Evolutionary conservation across 2,797 vertebrate species (phyloP), one percentile per base, ranked within the genome.

Genomic region (Cyclopterus lumpus): DNA sequence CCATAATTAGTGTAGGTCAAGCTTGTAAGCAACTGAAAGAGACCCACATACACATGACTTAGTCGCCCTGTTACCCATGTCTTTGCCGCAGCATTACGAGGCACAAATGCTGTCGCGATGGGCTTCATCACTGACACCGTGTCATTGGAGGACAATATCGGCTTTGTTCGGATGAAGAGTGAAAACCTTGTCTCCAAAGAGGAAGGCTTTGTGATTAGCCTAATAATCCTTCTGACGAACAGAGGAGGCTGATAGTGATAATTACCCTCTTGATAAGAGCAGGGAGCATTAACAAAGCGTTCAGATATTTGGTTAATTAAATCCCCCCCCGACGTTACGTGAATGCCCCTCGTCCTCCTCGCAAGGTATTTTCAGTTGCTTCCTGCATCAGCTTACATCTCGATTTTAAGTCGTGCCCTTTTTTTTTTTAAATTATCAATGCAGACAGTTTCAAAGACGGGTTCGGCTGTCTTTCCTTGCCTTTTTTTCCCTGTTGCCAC

Each of bases 251-350:
- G 91, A 89, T 91, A 75, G 82, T 26, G 73, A 87, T 89, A 86
- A 91, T 87, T 81, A 90, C 71, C 73, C 67, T 78, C 80, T 59
- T 11, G 88, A 91, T 86, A 88, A 88, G 81, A 66, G 67, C 54
- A 67, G 69, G 60, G 73, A 83, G 81, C 79, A 70, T 78, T 84
- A 83, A 73, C 81, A 82, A 81, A 81, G 73, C 26, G 2, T 67
- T 82, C 46, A 77, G 72, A 89, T 86, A 87, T 88, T 90, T 71
- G 75, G 69, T 79, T 91, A 88, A 91, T 90, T 90, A 79, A 92
- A 91, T 89, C 60, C 58, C 71, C 57, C 71, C 66, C 71, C 7
- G 6, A 71, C 16, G 8, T 81, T 55, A 59, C 2, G 15, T 74
- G 73, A 75, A 81, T 36, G 53, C 40, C 72, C 75, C 0, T 9